Conservation (phyloP, 2,797 vertebrate species). For the Artibeus jamaicensis region DNA sequence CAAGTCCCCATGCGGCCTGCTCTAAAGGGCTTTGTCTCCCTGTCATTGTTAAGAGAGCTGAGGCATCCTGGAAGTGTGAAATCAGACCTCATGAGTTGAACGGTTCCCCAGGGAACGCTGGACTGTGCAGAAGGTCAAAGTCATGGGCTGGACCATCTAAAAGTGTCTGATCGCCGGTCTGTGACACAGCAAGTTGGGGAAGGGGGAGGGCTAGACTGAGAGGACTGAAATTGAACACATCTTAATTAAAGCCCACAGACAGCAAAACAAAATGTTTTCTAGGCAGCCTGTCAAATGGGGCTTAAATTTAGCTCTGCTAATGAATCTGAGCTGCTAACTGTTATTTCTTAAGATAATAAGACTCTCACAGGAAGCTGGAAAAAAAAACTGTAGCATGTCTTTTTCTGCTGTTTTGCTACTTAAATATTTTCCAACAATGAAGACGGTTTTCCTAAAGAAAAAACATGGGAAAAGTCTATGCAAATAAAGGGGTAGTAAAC, state of each 20-base stretch:
- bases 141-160: constrained; percentile 91
- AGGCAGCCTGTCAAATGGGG: constrained; percentile 80
- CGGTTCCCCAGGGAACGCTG: constrained; percentile 91
- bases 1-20: constrained; percentile 92
- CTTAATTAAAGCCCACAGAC: constrained; percentile 92
- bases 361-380: constrained; percentile 68
- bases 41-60: constrained; percentile 90
- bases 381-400: constrained; percentile 70
- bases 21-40: constrained; percentile 96
- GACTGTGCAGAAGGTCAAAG: constrained; percentile 90
- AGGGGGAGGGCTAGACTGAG: constrained; percentile 72
- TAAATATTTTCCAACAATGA: constrained; percentile 72
- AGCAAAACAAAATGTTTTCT: constrained; percentile 89
- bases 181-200: constrained; percentile 85
- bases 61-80: constrained; percentile 92
- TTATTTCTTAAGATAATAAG: constrained; percentile 79
- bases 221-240: constrained; percentile 86
- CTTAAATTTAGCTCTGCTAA: constrained; percentile 85
- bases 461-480: constrained; percentile 44
- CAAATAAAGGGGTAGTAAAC: constrained; percentile 41
- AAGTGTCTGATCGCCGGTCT: constrained; percentile 88
- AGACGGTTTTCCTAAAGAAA: constrained; percentile 65
- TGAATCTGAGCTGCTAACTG: constrained; percentile 81
- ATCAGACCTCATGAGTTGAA: constrained; percentile 93
- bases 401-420: constrained; percentile 75